Base-by-base conservation (phyloP, 2,113 vertebrate genomes). In the Zapus hudsonius region DNA sequence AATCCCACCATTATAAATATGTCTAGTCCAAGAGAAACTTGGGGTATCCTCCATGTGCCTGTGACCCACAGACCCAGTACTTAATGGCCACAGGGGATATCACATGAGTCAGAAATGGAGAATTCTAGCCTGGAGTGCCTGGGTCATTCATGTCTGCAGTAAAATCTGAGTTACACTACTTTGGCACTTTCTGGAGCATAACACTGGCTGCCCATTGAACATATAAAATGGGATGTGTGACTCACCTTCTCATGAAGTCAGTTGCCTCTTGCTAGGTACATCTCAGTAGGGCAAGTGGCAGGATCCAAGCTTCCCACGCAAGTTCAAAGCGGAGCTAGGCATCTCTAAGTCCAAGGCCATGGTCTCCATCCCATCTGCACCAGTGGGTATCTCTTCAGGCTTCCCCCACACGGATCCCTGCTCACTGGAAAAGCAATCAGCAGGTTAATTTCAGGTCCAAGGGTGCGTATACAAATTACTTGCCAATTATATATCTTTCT, bases 401-500 rank as follows among this genome's bases (percentile, higher is more conserved):
- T 38, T 70, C 2, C 0, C 20, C 31, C 31, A 63, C 17, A 9
- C 13, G 11, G 4, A 2, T 5, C 40, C 5, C 36, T 9, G 19
- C 70, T 61, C 22, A 10, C 16, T 29, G 20, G 33, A 78, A 57
- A 78, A n/a, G 73, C 63, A 93, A 74, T 59, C 73, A 89, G 52
- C 23, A 11, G 81, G 84, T 78, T 83, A 97, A 96, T 95, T 79
- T 78, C 52, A 27, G 89, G 87, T 82, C 82, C 78, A 73, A 44
- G 31, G n/a, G 47, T 20, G 23, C 59, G 31, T 16, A 95, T 76
- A 69, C 78, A 93, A 97, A 97, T 95, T 91, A 87, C 12, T 20
- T 93, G 81, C 84, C 80, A 95, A 90, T 97, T 96, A 91, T 10
- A 89, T 47, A 74, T 2, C 66, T 83, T 79, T 84, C 25, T 29